Evolutionary conservation across 2,797 vertebrate genomes (phyloP), one percentile per base, ranked within the genome.

Genomic region (Melanotaenia pygmaea): DNA sequence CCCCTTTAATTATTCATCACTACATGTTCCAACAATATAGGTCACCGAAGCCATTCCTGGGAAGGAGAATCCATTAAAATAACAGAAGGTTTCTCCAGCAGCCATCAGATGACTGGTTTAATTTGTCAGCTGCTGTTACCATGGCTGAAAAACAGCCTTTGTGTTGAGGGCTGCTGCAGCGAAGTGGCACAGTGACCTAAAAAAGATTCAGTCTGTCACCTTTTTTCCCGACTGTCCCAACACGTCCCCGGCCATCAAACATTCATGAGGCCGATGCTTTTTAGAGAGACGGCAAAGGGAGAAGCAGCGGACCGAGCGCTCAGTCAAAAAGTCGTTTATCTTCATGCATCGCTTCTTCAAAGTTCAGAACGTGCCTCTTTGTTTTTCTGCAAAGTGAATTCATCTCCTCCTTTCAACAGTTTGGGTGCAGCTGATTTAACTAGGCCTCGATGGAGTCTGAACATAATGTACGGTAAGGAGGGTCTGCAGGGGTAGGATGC

Each of bases 1-100:
- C 68, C 73, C 62, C 50, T 58, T 83, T 47, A 79, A 72, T 76
- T 60, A 80, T 72, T 70, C 20, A 83, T 59, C 0, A 0, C 24
- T 20, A 22, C 45, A 9, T 47, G 5, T 47, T 32, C 26, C 12
- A 57, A 3, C 12, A 22, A 84, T 80, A 58, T 62, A 75, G 76
- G 79, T 80, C 79, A 70, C 53, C 50, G 69, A 50, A 0, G 20
- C 37, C 28, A 0, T 3, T 43, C 43, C 58, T 35, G 24, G 4
- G 20, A 59, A 18, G 37, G 34, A 32, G 28, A 59, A 35, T 63
- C 22, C 28, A 24, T 51, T 71, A 3, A 73, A 61, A 65, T 20
- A 10, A 26, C 9, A 4, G 4, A 26, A 3, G 0, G 26, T 74
- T 51, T 70, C 11, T 45, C 30, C 67, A 38, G 18, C 37, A 67